A percentile compares a stretch with the other conserved stretches of the same genome.
Evolutionary conservation across 2,888 invertebrate species (phyloP).

Genomic region (Toxonevra muliebris): DNA sequence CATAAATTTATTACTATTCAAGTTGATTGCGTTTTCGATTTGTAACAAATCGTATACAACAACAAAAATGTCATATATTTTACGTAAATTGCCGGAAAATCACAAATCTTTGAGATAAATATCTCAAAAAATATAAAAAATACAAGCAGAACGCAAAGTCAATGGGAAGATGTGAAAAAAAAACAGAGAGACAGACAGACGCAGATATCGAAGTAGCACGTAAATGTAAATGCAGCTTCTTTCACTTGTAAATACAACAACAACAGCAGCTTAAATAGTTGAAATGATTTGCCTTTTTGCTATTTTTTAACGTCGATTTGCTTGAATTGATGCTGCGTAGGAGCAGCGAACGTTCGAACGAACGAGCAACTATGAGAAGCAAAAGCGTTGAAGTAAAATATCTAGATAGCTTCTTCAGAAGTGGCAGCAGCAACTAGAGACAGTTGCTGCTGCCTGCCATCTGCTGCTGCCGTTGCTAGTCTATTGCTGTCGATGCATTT

Average conservation of each 20-base stretch:
- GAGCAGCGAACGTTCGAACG: neutral
- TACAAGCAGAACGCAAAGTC: neutral
- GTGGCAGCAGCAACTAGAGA: too few relatives aligned
- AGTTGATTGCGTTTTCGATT: neutral
- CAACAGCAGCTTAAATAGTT: too few relatives aligned
- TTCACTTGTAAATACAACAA: too few relatives aligned
- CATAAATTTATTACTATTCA: neutral
- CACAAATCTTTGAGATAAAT: slow-evolving; percentile 58
- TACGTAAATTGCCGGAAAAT: slow-evolving; percentile 60
- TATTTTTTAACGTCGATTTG: neutral
- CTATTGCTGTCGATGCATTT: too few relatives aligned
- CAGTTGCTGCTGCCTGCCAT: too few relatives aligned
- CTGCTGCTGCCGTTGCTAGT: too few relatives aligned
- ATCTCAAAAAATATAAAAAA: slow-evolving; percentile 39
- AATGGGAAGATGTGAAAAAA: neutral
- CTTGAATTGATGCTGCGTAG: slow-evolving; percentile 24
- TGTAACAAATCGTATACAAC: neutral
- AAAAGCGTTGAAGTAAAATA: too few relatives aligned
- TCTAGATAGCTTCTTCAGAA: too few relatives aligned
- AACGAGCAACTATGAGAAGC: too few relatives aligned
- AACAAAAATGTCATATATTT: slow-evolving; percentile 52
- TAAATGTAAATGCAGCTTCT: too few relatives aligned
- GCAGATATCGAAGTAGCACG: neutral
- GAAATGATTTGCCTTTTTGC: too few relatives aligned
- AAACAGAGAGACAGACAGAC: neutral